phyloP scores from a whole-genome alignment of 53 echinoderm and acorn worm genomes.

The Luidia sarsii region DNA sequence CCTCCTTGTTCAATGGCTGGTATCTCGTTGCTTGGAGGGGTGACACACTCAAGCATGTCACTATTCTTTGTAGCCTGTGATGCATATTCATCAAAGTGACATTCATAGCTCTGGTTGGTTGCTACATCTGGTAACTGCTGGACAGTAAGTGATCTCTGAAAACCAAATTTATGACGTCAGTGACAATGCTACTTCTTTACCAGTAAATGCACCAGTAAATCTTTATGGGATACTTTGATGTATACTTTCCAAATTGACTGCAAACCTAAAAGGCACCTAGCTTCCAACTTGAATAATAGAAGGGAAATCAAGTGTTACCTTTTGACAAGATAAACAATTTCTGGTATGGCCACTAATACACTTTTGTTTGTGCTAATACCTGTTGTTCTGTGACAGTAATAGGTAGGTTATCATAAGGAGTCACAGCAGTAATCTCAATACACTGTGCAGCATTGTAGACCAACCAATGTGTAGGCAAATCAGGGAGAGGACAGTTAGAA shows the following conservation, averaged over 20 bases:
- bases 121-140: slow-evolving; percentile 71
- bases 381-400: slow-evolving; percentile 35
- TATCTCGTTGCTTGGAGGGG: slow-evolving; percentile 37
- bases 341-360: no score
- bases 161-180: no score
- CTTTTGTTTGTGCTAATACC: not conserved
- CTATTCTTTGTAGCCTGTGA: slow-evolving; percentile 29
- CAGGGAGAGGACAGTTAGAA: slow-evolving; percentile 23
- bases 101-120: slow-evolving; percentile 53
- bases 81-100: slow-evolving; percentile 60
- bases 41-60: slow-evolving; percentile 42
- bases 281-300: no score
- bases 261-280: no score
- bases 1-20: slow-evolving; percentile 47
- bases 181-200: no score
- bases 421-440: slow-evolving; percentile 49
- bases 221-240: no score
- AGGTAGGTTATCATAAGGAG: slow-evolving; percentile 40
- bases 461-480: slow-evolving; percentile 65
- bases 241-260: no score
- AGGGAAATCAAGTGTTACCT: no score
- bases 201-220: no score
- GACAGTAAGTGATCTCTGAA: slow-evolving; percentile 70
- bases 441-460: slow-evolving; percentile 69
- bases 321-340: no score